Conservation (phyloP, 2,113 vertebrate genomes). For the Podarcis cretensis region DNA sequence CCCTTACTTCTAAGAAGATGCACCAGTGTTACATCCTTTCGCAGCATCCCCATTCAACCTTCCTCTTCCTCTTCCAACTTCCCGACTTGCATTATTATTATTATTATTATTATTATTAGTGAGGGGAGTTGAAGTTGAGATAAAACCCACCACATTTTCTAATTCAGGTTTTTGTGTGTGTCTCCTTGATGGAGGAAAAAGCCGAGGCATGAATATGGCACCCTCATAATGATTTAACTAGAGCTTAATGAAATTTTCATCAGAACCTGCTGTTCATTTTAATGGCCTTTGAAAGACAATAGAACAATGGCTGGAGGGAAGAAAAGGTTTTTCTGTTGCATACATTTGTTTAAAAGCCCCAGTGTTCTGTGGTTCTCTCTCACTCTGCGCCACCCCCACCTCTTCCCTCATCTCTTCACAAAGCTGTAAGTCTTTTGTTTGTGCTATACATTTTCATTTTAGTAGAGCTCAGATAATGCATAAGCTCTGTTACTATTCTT, state of each 20-base stretch:
- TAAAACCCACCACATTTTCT: constrained; percentile 53
- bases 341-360: constrained; percentile 74
- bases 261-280: constrained; percentile 97
- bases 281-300: constrained; percentile 96
- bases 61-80: constrained; percentile 72
- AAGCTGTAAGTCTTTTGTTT: constrained; percentile 80
- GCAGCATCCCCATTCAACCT: constrained; percentile 54
- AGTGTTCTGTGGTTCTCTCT: constrained; percentile 66
- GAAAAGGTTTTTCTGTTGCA: constrained; percentile 84
- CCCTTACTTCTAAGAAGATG: constrained; percentile 48
- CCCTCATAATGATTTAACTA: constrained; percentile 94
- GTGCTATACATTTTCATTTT: constrained; percentile 74
- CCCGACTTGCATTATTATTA: constrained; percentile 71
- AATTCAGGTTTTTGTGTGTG: constrained; percentile 46
- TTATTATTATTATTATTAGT: constrained; percentile 22
- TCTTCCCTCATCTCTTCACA: constrained; percentile 70
- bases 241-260: constrained; percentile 99
- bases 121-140: constrained; percentile 22
- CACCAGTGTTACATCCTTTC: constrained; percentile 68
- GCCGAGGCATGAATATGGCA: constrained; percentile 86
- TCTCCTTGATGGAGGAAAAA: constrained; percentile 66
- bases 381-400: constrained; percentile 29
- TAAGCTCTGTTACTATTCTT: constrained; percentile 71
- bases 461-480: constrained; percentile 78
- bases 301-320: constrained; percentile 88